Evolutionary conservation across 2,797 vertebrate species (phyloP).

Genomic region (Apodemus agrarius): DNA sequence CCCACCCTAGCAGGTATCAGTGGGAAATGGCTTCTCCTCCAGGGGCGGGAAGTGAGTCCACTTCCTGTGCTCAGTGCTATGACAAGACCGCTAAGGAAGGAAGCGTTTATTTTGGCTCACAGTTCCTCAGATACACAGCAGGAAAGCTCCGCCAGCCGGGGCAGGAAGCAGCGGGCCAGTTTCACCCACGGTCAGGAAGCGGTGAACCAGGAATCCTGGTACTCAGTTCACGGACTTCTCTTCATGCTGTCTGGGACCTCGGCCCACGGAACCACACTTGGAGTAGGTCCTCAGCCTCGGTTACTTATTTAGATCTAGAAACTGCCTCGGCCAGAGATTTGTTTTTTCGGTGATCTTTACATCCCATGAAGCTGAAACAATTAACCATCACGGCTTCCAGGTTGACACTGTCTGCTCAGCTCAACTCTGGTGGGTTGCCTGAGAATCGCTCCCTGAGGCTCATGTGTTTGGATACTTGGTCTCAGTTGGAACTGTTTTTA

Average conservation of each 20-base stretch:
- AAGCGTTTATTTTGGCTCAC: neutral
- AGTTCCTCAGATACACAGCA: neutral
- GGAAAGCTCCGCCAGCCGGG: no score
- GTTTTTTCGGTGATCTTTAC: neutral
- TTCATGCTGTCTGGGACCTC: neutral
- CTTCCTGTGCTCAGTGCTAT: neutral
- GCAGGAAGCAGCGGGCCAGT: neutral
- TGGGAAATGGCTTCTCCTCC: neutral
- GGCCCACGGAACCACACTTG: neutral
- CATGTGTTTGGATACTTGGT: neutral
- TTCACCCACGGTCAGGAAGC: neutral
- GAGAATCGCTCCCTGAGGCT: neutral
- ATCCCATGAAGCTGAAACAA: neutral
- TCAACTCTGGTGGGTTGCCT: neutral
- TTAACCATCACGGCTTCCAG: neutral
- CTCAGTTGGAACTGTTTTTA: neutral
- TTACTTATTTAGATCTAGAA: neutral
- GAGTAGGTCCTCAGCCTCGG: neutral
- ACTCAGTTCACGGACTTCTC: fast-evolving
- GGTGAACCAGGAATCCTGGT: neutral
- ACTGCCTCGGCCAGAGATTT: neutral
- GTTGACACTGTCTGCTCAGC: neutral
- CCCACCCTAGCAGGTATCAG: neutral
- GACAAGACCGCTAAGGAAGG: neutral
- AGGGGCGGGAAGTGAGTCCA: neutral